Evolutionary conservation across 2,888 invertebrate genomes (phyloP).

Genomic region (Adelphocoris suturalis): DNA sequence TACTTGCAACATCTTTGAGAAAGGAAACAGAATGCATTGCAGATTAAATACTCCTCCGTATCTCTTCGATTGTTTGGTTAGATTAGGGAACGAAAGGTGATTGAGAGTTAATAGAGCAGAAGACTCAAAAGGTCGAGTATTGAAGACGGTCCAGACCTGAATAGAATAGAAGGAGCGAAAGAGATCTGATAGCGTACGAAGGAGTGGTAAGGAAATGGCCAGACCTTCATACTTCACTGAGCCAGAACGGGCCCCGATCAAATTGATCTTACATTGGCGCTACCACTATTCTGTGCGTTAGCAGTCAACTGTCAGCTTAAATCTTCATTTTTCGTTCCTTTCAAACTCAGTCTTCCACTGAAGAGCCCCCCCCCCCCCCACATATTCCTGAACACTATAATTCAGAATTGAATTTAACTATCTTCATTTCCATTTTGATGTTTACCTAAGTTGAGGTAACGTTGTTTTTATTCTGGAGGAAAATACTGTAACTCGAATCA

Average conservation of each 20-base stretch:
- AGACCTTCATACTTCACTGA: conserved; percentile 69
- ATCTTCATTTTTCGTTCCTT: background rate
- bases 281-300: conserved; percentile 38
- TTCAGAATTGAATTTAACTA: too few species aligned
- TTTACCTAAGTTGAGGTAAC: too few species aligned
- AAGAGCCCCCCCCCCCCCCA: too few species aligned
- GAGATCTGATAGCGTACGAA: conserved; percentile 59
- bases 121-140: conserved; percentile 35
- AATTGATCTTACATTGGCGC: conserved; percentile 64
- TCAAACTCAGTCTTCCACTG: too few species aligned
- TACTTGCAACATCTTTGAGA: too few species aligned
- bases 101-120: conserved; percentile 63
- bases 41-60: too few species aligned
- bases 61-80: conserved; percentile 53
- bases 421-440: too few species aligned
- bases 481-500: too few species aligned
- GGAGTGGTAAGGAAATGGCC: conserved; percentile 69
- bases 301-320: background rate
- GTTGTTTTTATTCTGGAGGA: too few species aligned
- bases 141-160: conserved; percentile 52
- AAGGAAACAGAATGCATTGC: too few species aligned
- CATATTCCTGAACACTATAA: too few species aligned
- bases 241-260: conserved; percentile 64
- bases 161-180: conserved; percentile 47
- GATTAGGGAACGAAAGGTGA: conserved; percentile 55